These are phyloP conservation scores for Hydrocynus forskahlii DNA, from an alignment of 2,797 vertebrate species.

Conservation along the genomic window DNA sequence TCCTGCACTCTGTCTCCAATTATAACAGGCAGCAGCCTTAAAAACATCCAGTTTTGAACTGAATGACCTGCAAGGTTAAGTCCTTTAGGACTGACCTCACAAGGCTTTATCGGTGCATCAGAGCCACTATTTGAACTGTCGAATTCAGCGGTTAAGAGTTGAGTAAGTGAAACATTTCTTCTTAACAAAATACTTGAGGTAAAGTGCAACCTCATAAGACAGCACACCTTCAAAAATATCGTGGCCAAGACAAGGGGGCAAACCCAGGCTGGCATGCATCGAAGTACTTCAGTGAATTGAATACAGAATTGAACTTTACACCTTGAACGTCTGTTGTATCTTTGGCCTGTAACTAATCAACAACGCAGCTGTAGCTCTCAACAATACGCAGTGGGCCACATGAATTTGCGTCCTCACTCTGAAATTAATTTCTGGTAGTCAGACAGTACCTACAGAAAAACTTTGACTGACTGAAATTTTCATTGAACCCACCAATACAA, in stretches of 20 bases:
- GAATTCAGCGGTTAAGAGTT: constrained; percentile 17
- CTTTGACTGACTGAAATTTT: constrained; percentile 25
- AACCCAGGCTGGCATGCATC: background rate
- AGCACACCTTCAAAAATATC: constrained; percentile 39
- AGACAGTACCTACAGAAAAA: constrained; percentile 41
- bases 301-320: constrained; percentile 32
- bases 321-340: constrained; percentile 2
- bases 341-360: constrained; percentile 7
- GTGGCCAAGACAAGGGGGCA: constrained; percentile 42
- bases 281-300: constrained; percentile 27
- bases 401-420: constrained; percentile 10
- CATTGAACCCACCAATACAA: background rate
- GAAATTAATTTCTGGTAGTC: constrained; percentile 39
- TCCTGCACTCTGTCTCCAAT: constrained; percentile 33
- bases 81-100: constrained; percentile 23
- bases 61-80: constrained; percentile 7
- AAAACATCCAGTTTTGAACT: constrained; percentile 25
- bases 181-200: constrained; percentile 39
- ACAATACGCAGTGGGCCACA: constrained; percentile 18
- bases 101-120: constrained; percentile 26
- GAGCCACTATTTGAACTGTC: constrained; percentile 23
- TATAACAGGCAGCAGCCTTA: constrained; percentile 25
- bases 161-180: constrained; percentile 38
- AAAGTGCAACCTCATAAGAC: constrained; percentile 46
- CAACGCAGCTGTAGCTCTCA: constrained; percentile 7